phyloP scores from a whole-genome alignment of 2,888 invertebrate genomes.

The Sclerodermus sp. region DNA sequence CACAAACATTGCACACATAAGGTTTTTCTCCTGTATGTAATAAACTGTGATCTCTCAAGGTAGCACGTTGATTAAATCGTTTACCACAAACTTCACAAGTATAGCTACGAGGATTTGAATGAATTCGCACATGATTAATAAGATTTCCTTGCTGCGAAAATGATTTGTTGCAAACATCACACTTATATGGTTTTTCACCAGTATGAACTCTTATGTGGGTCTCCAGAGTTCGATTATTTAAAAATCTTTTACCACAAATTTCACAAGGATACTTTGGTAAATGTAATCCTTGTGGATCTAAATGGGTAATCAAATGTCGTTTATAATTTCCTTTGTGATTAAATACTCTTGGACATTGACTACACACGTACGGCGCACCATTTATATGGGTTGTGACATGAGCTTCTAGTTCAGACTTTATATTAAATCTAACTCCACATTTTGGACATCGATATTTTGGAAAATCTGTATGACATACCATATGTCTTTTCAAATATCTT shows the following conservation, averaged over 20 bases:
- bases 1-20: conserved; percentile 49
- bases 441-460: conserved; percentile 49
- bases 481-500: conserved; percentile 50
- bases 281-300: conserved; percentile 45
- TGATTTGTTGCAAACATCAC: conserved; percentile 61
- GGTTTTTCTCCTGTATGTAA: conserved; percentile 54
- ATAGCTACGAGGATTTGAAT: conserved; percentile 50
- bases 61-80: conserved; percentile 52
- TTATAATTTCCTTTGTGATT: conserved; percentile 54
- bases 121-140: conserved; percentile 47
- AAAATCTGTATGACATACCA: conserved; percentile 52
- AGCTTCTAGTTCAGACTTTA: conserved; percentile 43
- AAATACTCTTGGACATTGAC: conserved; percentile 46
- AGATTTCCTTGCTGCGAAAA: conserved; percentile 57
- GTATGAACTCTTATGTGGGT: conserved; percentile 66
- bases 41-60: conserved; percentile 47
- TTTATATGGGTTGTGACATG: conserved; percentile 40
- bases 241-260: conserved; percentile 63
- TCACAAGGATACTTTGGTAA: conserved; percentile 62
- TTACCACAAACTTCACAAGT: conserved; percentile 53
- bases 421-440: conserved; percentile 45
- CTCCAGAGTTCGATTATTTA: conserved; percentile 63
- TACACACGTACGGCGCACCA: conserved; percentile 44
- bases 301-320: conserved; percentile 47
- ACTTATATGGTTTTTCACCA: conserved; percentile 64